These are phyloP conservation scores for Microcebus tavaratra DNA, from an alignment of 2,113 vertebrate species.

Conservation along the genomic window DNA sequence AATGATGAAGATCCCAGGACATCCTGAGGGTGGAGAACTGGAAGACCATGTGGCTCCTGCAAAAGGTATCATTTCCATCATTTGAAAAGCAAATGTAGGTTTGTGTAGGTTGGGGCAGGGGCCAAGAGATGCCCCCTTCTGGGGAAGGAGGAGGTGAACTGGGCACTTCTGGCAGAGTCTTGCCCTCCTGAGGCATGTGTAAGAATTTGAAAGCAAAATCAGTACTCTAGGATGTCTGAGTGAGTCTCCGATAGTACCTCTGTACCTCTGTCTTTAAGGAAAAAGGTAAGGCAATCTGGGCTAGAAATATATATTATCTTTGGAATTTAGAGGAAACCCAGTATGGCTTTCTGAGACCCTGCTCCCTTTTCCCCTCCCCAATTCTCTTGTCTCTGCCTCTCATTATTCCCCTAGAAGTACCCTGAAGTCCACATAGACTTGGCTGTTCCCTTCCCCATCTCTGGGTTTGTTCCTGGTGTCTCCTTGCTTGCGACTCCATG, in stretches of 20 bases:
- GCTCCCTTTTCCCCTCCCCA: not conserved
- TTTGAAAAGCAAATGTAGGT: not conserved
- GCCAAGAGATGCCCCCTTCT: not conserved
- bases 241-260: not conserved
- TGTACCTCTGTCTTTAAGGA: not conserved
- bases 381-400: no score
- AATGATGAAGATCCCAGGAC: slow-evolving; percentile 68
- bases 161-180: fast-evolving
- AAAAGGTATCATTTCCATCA: slow-evolving; percentile 71
- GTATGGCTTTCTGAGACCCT: fast-evolving
- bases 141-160: no score
- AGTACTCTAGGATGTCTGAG: no score
- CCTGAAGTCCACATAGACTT: no score
- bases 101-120: not conserved
- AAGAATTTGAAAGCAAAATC: not conserved
- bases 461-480: not conserved
- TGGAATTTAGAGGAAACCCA: not conserved
- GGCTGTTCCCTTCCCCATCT: fast-evolving
- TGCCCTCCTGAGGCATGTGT: not conserved
- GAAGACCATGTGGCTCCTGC: slow-evolving; percentile 43
- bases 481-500: not conserved
- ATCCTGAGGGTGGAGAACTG: slow-evolving; percentile 51
- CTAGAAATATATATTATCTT: not conserved
- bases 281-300: not conserved
- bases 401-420: not conserved